phyloP scores from a whole-genome alignment of 2,888 invertebrate genomes.

The Cheilosia scutellata region DNA sequence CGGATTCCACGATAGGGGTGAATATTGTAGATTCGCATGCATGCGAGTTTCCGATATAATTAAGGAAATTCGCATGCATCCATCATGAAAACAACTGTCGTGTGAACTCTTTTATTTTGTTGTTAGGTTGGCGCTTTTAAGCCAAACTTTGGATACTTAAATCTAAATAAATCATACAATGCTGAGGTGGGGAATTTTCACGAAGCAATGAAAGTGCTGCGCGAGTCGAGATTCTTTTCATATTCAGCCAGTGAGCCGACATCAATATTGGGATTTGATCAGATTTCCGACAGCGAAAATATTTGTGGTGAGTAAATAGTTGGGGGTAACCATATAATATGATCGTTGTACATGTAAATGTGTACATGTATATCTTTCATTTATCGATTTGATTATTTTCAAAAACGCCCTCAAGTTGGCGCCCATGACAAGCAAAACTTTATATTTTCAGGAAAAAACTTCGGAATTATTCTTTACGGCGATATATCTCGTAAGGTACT shows the following conservation, averaged over 20 bases:
- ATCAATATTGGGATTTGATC: conserved; percentile 83
- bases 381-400: no score
- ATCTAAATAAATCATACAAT: conserved; percentile 79
- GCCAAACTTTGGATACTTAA: conserved; percentile 82
- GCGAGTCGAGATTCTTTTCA: conserved; percentile 86
- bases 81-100: no score
- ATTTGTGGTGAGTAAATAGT: conserved; percentile 24
- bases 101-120: background rate
- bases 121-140: conserved; percentile 80
- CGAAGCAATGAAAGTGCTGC: conserved; percentile 85
- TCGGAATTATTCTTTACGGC: conserved; percentile 82
- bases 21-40: no score
- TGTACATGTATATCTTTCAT: no score
- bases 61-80: no score
- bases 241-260: conserved; percentile 88
- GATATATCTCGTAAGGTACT: conserved; percentile 79
- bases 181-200: conserved; percentile 79
- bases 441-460: conserved; percentile 65
- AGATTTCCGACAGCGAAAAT: conserved; percentile 54
- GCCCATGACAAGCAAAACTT: background rate
- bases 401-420: no score
- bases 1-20: no score
- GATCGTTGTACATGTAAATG: no score
- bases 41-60: no score
- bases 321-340: background rate